Evolutionary conservation across 2,113 vertebrate species (phyloP).

Genomic region (Fukomys damarensis): DNA sequence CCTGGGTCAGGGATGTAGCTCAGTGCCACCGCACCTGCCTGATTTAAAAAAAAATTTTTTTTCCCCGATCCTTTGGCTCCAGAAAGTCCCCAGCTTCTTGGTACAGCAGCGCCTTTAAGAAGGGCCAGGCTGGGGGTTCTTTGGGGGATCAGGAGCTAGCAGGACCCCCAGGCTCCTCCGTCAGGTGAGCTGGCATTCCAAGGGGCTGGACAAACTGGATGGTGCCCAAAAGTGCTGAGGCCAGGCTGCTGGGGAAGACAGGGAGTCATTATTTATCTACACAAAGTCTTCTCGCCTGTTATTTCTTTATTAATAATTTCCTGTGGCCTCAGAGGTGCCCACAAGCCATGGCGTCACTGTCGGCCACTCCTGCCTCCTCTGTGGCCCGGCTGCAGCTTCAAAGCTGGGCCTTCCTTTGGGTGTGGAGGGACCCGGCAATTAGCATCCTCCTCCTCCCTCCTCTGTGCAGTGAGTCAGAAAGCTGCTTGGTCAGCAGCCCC

Average conservation of each 20-base stretch:
- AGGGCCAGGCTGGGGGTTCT: background rate
- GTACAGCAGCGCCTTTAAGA: background rate
- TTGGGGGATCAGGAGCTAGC: background rate
- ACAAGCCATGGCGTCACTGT: slow-evolving; percentile 24
- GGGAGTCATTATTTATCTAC: slow-evolving; percentile 71
- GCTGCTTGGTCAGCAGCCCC: slow-evolving; percentile 67
- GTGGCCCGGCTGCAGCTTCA: slow-evolving; percentile 63
- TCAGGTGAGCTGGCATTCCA: background rate
- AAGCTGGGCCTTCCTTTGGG: slow-evolving; percentile 63
- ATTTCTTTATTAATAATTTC: slow-evolving; percentile 82
- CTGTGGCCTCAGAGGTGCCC: slow-evolving; percentile 69
- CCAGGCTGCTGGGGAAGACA: slow-evolving; percentile 20
- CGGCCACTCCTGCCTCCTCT: slow-evolving; percentile 13
- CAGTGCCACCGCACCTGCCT: too few relatives aligned
- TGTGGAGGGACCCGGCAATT: slow-evolving; percentile 59
- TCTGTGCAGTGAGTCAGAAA: slow-evolving; percentile 73
- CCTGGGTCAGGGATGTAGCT: too few relatives aligned
- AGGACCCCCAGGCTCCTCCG: rapidly evolving
- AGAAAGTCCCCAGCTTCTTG: background rate
- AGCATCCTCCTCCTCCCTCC: slow-evolving; percentile 20
- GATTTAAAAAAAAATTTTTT: too few relatives aligned
- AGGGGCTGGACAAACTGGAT: background rate
- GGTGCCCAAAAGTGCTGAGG: slow-evolving; percentile 55
- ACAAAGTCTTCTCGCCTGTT: slow-evolving; percentile 50
- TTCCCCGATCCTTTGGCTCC: background rate